These are phyloP conservation scores for Elmis aenea DNA, from an alignment of 2,888 invertebrate species.

Conservation along the genomic window DNA sequence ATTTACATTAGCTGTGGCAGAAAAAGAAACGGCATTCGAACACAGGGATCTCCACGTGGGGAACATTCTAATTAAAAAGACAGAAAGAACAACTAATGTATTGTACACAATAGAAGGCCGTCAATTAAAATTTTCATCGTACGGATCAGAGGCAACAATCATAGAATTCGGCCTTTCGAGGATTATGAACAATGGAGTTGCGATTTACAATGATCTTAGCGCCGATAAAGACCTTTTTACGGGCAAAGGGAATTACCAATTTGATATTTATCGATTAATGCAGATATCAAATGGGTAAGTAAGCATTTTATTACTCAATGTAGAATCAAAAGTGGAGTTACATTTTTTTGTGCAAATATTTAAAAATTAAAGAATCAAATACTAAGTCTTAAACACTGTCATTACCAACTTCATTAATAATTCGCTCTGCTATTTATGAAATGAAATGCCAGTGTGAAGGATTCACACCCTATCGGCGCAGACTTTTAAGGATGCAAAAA, in stretches of 20 bases:
- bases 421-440: no score
- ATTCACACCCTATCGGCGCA: no score
- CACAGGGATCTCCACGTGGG: constrained; percentile 97
- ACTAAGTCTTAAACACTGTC: no score
- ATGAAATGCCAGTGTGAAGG: no score
- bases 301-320: no score
- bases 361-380: no score
- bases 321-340: no score
- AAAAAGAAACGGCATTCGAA: constrained; percentile 80
- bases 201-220: constrained; percentile 71
- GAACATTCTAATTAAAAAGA: constrained; percentile 83
- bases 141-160: constrained; percentile 64
- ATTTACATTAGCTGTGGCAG: constrained; percentile 83
- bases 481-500: no score
- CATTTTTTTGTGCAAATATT: no score
- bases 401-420: no score
- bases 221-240: constrained; percentile 72
- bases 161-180: constrained; percentile 90
- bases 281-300: constrained; percentile 68
- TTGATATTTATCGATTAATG: constrained; percentile 91
- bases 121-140: constrained; percentile 46
- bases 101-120: constrained; percentile 52
- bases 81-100: no score
- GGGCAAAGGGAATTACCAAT: constrained; percentile 89
- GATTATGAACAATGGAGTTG: constrained; percentile 54